Evolutionary conservation across 2,888 invertebrate genomes (phyloP).

Genomic region (Ichneumoninae sp.): DNA sequence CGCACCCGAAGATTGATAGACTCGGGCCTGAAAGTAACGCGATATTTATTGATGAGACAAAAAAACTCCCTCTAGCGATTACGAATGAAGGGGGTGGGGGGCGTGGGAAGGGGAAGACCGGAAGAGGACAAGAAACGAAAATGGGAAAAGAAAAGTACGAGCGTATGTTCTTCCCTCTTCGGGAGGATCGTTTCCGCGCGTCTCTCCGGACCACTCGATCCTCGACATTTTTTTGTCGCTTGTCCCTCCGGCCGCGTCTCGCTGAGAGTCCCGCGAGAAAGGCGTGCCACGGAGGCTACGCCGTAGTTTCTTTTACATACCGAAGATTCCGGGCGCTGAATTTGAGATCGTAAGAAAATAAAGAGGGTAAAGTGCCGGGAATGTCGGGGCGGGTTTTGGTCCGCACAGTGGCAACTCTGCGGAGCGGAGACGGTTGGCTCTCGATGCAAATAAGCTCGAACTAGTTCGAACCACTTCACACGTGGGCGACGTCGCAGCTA

Average conservation of each 20-base stretch:
- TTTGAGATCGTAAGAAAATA: slow-evolving; percentile 31
- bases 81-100: slow-evolving; percentile 7
- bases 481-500: slow-evolving; percentile 9
- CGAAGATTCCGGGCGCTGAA: slow-evolving; percentile 32
- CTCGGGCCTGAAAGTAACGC: slow-evolving; percentile 5
- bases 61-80: slow-evolving; percentile 11
- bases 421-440: slow-evolving; percentile 11
- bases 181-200: slow-evolving; percentile 24
- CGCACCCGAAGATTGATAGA: slow-evolving; percentile 4
- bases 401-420: neutral
- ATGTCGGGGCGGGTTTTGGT: neutral
- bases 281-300: slow-evolving; percentile 7
- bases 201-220: slow-evolving; percentile 10
- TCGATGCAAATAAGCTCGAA: slow-evolving; percentile 45
- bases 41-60: slow-evolving; percentile 47
- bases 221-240: slow-evolving; percentile 23
- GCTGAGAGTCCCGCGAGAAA: slow-evolving; percentile 33
- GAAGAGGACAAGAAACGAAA: slow-evolving; percentile 1
- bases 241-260: slow-evolving; percentile 8
- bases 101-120: neutral
- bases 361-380: slow-evolving; percentile 15
- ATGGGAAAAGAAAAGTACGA: slow-evolving; percentile 6
- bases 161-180: slow-evolving; percentile 13
- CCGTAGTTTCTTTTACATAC: slow-evolving; percentile 5
- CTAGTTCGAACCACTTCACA: neutral